These are phyloP conservation scores for Folsomia candida DNA, from an alignment of 2,888 invertebrate genomes.

Conservation along the genomic window DNA sequence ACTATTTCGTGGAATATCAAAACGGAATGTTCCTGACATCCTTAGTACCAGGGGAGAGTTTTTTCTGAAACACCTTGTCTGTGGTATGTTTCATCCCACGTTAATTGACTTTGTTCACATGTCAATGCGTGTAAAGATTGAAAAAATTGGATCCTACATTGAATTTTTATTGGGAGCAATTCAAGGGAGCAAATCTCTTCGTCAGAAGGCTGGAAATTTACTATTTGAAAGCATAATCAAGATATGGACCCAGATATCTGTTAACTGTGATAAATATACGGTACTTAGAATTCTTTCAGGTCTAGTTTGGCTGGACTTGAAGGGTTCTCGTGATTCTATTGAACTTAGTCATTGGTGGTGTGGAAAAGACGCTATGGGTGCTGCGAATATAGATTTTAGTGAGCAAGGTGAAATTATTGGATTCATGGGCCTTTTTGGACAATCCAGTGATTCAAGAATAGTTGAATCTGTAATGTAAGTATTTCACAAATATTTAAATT, in stretches of 20 bases:
- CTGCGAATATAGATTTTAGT: slow-evolving; percentile 31
- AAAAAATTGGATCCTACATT: slow-evolving; percentile 35
- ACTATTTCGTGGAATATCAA: slow-evolving; percentile 1
- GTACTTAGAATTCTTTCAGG: slow-evolving; percentile 38
- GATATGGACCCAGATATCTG: slow-evolving; percentile 42
- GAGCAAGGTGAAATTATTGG: slow-evolving; percentile 43
- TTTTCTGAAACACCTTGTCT: slow-evolving; percentile 41
- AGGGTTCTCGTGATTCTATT: slow-evolving; percentile 30
- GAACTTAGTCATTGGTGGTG: slow-evolving; percentile 44
- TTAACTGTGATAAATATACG: slow-evolving; percentile 38
- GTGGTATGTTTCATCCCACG: no score
- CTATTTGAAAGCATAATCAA: slow-evolving; percentile 29
- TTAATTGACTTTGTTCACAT: slow-evolving; percentile 33
- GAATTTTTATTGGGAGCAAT: slow-evolving; percentile 30
- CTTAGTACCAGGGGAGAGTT: slow-evolving; percentile 41
- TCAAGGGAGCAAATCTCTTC: slow-evolving; percentile 23
- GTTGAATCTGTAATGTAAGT: slow-evolving; percentile 33
- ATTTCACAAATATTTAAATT: no score
- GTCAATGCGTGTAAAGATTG: slow-evolving; percentile 24
- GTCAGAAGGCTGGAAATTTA: slow-evolving; percentile 25
- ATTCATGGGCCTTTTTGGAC: slow-evolving; percentile 39
- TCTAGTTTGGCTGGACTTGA: slow-evolving; percentile 31
- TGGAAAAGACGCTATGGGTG: slow-evolving; percentile 28
- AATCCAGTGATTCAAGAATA: slow-evolving; percentile 28
- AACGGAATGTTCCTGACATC: slow-evolving; percentile 1